A percentile compares a stretch with the other conserved stretches of the same genome.
phyloP scores from a whole-genome alignment of 1,140 invertebrate genomes.

The Scaptomyza graminum region DNA sequence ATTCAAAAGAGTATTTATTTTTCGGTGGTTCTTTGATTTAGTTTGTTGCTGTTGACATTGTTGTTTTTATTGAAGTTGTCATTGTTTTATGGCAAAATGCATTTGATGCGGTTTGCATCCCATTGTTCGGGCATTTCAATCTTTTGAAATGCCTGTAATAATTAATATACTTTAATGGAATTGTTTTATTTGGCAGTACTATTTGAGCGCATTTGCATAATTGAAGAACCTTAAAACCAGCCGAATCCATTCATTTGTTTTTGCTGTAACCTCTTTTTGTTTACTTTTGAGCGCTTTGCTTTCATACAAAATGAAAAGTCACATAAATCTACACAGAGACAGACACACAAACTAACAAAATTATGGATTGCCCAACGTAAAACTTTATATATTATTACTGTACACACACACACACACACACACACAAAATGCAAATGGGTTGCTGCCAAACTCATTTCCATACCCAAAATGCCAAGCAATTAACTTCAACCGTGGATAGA shows the following conservation, averaged over 20 bases:
- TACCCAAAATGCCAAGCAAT: conserved; percentile 33
- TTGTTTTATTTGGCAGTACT: conserved; percentile 22
- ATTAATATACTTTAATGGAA: conserved; percentile 33
- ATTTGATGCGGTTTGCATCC: conserved; percentile 8
- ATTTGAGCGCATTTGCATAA: conserved; percentile 48
- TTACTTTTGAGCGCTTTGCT: neutral
- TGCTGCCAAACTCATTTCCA: conserved; percentile 21
- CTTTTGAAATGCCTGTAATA: conserved; percentile 22
- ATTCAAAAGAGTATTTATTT: neutral
- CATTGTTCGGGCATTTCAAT: conserved; percentile 1
- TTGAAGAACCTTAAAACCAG: conserved; percentile 48
- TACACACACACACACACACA: conserved; percentile 1
- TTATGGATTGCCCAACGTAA: conserved; percentile 17
- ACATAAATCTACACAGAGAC: conserved; percentile 30
- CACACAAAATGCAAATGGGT: conserved; percentile 29
- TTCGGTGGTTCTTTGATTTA: neutral
- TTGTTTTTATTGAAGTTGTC: neutral
- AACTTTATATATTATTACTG: conserved; percentile 34
- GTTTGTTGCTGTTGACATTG: neutral
- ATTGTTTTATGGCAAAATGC: neutral
- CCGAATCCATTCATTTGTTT: neutral
- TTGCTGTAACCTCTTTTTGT: neutral
- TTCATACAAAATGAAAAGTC: conserved; percentile 33
- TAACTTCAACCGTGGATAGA: conserved; percentile 15
- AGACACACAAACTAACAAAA: conserved; percentile 1